Evolutionary conservation across 2,113 vertebrate species (phyloP).

Genomic region (Donacobius atricapilla): DNA sequence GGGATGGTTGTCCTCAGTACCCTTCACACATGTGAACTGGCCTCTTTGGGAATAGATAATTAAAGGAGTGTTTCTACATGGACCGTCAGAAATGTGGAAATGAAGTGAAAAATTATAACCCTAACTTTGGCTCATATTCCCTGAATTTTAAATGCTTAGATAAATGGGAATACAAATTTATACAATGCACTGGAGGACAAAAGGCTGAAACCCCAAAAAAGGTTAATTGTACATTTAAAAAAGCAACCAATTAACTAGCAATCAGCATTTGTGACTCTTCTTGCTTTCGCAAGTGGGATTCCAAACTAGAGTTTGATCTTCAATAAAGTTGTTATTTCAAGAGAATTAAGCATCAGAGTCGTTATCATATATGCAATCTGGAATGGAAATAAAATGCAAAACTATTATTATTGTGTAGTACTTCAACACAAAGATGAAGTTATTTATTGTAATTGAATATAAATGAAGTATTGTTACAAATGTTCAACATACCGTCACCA

Average conservation of each 20-base stretch:
- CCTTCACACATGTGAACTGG: neutral
- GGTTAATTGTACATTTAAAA: neutral
- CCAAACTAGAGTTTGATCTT: neutral
- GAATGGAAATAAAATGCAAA: slow-evolving; percentile 9
- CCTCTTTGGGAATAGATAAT: neutral
- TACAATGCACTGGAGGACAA: neutral
- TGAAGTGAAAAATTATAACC: neutral
- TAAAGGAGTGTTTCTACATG: neutral
- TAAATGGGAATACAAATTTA: neutral
- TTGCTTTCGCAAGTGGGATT: neutral
- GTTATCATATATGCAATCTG: slow-evolving; percentile 83
- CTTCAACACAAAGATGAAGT: neutral
- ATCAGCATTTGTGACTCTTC: neutral
- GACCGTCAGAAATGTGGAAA: neutral
- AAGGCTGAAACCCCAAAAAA: neutral
- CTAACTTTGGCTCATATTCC: neutral
- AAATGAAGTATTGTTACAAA: neutral
- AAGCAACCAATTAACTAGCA: neutral
- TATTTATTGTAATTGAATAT: neutral
- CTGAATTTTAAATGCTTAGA: neutral
- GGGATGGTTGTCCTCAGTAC: neutral
- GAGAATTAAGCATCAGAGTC: slow-evolving; percentile 41
- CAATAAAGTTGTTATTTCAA: neutral
- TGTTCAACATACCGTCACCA: slow-evolving; percentile 82
- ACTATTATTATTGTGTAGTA: neutral